phyloP scores from a whole-genome alignment of 2,888 invertebrate genomes.

The Leucania comma region DNA sequence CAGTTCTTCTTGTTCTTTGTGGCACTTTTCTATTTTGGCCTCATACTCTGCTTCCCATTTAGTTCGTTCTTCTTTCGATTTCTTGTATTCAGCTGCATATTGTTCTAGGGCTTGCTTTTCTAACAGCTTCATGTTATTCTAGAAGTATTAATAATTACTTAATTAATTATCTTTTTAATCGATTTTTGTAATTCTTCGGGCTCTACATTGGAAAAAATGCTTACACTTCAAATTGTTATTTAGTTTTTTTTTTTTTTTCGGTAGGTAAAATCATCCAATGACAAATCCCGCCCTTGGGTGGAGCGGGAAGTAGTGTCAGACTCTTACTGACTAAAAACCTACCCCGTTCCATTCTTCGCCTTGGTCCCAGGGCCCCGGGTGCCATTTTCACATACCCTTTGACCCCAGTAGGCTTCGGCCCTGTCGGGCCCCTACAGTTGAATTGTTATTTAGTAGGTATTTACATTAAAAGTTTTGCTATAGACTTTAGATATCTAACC shows the following conservation, averaged over 20 bases:
- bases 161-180: not conserved
- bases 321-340: too few relatives aligned
- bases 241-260: too few relatives aligned
- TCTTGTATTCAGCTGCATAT: conserved; percentile 61
- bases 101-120: conserved; percentile 64
- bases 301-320: too few relatives aligned
- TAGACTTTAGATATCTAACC: conserved; percentile 32
- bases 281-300: too few relatives aligned
- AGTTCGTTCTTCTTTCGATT: conserved; percentile 58
- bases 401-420: too few relatives aligned
- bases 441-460: too few relatives aligned
- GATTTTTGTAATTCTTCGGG: not conserved
- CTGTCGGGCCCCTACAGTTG: too few relatives aligned
- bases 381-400: too few relatives aligned
- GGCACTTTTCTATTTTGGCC: conserved; percentile 64
- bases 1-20: conserved; percentile 67
- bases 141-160: not conserved
- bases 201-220: not conserved
- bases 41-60: conserved; percentile 64
- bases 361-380: too few relatives aligned
- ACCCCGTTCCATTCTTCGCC: too few relatives aligned
- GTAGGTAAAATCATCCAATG: too few relatives aligned
- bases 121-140: conserved; percentile 62
- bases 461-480: not conserved
- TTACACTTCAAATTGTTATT: not conserved